phyloP scores from a whole-genome alignment of 1,140 invertebrate genomes.

The Telenomus remus region DNA sequence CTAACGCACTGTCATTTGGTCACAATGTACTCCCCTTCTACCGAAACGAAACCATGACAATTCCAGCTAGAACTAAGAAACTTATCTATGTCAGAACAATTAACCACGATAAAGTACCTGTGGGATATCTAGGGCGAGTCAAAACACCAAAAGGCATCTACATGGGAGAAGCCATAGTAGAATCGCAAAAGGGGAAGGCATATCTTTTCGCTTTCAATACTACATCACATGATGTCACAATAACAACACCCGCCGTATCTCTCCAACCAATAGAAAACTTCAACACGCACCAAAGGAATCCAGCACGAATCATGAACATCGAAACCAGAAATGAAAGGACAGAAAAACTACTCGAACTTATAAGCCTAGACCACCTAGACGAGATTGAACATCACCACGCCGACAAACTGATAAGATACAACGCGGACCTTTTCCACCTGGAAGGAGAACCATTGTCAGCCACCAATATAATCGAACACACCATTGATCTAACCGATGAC shows the following conservation, averaged over 20 bases:
- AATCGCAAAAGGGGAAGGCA: no score
- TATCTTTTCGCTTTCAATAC: no score
- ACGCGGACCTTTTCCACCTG: slow-evolving; percentile 7
- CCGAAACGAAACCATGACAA: no score
- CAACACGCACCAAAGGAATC: not conserved
- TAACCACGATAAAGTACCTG: no score
- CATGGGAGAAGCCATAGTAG: no score
- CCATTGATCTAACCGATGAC: not conserved
- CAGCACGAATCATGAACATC: not conserved
- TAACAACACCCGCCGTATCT: no score
- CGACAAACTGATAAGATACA: not conserved
- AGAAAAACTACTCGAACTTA: slow-evolving; percentile 1
- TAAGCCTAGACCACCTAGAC: slow-evolving; percentile 7
- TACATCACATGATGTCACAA: no score
- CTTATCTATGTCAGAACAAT: no score
- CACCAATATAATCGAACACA: not conserved
- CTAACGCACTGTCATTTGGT: not conserved
- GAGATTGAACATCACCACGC: slow-evolving; percentile 6
- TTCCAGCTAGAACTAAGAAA: no score
- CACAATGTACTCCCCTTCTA: not conserved
- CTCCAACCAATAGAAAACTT: no score
- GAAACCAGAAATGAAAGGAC: not conserved
- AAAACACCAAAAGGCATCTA: no score
- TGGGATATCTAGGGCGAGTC: no score
- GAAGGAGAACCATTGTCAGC: not conserved